Evolutionary conservation across 2,888 invertebrate genomes (phyloP).

Genomic region (Aspidiotus destructor): DNA sequence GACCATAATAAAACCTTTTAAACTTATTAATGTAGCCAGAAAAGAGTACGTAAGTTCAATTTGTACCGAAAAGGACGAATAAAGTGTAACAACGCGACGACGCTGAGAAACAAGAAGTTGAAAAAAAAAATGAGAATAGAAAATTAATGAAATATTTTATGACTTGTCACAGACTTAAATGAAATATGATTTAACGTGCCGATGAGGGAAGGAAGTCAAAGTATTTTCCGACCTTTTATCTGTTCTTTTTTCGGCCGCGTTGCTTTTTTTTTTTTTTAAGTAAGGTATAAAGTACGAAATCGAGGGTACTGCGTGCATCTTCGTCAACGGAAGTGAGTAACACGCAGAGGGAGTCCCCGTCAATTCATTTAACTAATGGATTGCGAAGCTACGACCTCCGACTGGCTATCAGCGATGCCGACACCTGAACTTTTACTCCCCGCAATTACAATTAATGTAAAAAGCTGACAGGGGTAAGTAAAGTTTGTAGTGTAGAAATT

Average conservation of each 20-base stretch:
- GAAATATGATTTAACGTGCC: slow-evolving; percentile 30
- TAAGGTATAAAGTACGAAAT: slow-evolving; percentile 20
- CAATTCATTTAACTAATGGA: slow-evolving; percentile 33
- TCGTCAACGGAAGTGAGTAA: slow-evolving; percentile 32
- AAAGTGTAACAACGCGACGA: slow-evolving; percentile 14
- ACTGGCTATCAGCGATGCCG: slow-evolving; percentile 32
- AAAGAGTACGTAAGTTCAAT: slow-evolving; percentile 18
- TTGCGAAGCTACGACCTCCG: slow-evolving; percentile 32
- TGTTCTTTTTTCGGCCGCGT: slow-evolving; percentile 29
- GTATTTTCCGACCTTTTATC: slow-evolving; percentile 33
- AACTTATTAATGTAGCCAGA: slow-evolving; percentile 30
- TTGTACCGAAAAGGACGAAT: neutral
- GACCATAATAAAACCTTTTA: slow-evolving; percentile 24
- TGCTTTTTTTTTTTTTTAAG: slow-evolving; percentile 10
- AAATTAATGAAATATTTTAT: slow-evolving; percentile 33
- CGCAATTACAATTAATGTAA: slow-evolving; percentile 28
- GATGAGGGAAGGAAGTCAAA: slow-evolving; percentile 30
- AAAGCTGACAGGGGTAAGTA: slow-evolving; percentile 23
- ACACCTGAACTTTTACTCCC: slow-evolving; percentile 32
- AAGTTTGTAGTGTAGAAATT: slow-evolving; percentile 3
- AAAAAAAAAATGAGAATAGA: slow-evolving; percentile 23
- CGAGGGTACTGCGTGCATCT: slow-evolving; percentile 32
- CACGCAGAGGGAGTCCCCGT: slow-evolving; percentile 32
- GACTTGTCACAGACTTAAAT: slow-evolving; percentile 33
- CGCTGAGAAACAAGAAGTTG: slow-evolving; percentile 8